A percentile compares a stretch with the other conserved stretches of the same genome.
Evolutionary conservation across 2,888 invertebrate genomes (phyloP).

Genomic region (Lordiphosa fenestrarum): DNA sequence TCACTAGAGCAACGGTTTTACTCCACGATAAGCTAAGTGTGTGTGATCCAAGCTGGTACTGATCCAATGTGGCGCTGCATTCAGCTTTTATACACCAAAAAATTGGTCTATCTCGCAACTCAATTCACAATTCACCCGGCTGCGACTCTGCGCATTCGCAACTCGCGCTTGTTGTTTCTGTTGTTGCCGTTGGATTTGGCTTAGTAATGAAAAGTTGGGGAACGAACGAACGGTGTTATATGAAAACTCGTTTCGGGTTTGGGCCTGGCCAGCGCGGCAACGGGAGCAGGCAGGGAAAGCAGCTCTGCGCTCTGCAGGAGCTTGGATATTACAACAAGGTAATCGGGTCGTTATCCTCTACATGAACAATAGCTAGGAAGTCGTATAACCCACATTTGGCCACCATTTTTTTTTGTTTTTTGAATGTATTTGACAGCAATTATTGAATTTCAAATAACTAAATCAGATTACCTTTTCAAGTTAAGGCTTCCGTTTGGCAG

Average conservation of each 20-base stretch:
- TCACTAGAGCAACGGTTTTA: constrained; percentile 77
- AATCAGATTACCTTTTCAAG: constrained; percentile 7
- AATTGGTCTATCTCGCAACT: constrained; percentile 58
- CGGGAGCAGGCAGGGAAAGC: constrained; percentile 22
- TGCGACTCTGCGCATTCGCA: constrained; percentile 57
- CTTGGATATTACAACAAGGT: constrained; percentile 46
- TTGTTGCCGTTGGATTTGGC: constrained; percentile 47
- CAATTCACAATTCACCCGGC: constrained; percentile 40
- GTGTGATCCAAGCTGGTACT: constrained; percentile 80
- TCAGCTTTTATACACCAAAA: constrained; percentile 77
- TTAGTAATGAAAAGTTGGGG: constrained; percentile 66
- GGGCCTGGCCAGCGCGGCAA: constrained; percentile 9
- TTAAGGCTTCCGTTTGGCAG: constrained; percentile 28
- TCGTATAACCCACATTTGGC: constrained; percentile 32
- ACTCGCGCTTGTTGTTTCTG: constrained; percentile 32
- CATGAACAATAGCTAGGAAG: constrained; percentile 65
- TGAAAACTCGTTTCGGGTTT: constrained; percentile 69
- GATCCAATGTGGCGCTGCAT: constrained; percentile 75
- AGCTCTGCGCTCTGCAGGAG: constrained; percentile 31
- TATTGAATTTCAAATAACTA: constrained; percentile 14
- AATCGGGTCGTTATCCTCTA: constrained; percentile 66
- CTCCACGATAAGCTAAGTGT: constrained; percentile 77
- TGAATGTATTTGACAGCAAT: constrained; percentile 16
- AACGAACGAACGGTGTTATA: constrained; percentile 54
- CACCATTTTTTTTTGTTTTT: constrained; percentile 6